These are phyloP conservation scores for Empidonax traillii DNA, from an alignment of 2,113 vertebrate genomes.

Conservation along the genomic window DNA sequence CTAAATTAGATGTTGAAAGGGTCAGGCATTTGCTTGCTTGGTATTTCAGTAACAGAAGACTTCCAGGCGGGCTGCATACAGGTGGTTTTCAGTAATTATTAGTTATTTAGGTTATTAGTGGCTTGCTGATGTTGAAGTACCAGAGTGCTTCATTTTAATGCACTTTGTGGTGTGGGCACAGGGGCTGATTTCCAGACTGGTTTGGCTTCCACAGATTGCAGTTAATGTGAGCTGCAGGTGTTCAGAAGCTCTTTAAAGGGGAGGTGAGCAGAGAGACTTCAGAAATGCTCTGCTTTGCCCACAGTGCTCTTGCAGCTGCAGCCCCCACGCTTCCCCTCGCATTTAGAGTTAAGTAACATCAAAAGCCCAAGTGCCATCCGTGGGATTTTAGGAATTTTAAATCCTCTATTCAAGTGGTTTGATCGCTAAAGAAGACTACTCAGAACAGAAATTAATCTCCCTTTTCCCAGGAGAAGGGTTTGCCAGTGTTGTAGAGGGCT, in stretches of 20 bases:
- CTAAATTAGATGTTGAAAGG: slow-evolving; percentile 8
- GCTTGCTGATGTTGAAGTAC: slow-evolving; percentile 1
- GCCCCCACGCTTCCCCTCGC: rapidly evolving
- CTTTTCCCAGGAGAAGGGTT: neutral
- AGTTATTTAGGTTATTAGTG: neutral
- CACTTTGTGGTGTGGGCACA: neutral
- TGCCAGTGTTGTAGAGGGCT: neutral
- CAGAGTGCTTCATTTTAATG: neutral
- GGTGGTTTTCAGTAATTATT: slow-evolving; percentile 24
- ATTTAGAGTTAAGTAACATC: neutral
- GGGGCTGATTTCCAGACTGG: neutral
- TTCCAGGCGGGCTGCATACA: neutral
- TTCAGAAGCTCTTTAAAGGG: neutral
- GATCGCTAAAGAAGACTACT: neutral
- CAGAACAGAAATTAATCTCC: neutral
- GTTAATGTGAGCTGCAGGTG: slow-evolving; percentile 36
- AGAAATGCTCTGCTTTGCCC: neutral
- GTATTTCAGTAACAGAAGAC: neutral
- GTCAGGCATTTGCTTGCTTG: neutral
- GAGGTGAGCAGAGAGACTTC: neutral
- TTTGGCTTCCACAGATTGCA: neutral
- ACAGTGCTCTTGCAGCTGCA: neutral
- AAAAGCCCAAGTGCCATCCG: neutral
- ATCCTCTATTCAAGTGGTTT: neutral
- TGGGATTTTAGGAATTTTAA: neutral